These are phyloP conservation scores for Bubalus kerabau DNA, from an alignment of 2,113 vertebrate species.

Conservation along the genomic window DNA sequence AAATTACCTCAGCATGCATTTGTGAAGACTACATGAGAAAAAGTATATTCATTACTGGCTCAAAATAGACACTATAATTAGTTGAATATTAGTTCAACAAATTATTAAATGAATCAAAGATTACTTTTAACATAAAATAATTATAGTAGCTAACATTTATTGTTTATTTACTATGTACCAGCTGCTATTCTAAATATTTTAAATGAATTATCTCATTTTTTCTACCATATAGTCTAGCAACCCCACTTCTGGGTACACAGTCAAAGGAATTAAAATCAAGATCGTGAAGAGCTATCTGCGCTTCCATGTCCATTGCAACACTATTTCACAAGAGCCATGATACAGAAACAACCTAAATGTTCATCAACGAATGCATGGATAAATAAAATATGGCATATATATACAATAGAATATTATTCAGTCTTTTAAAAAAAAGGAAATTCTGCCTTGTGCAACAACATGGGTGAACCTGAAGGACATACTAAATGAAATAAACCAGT, in stretches of 20 bases:
- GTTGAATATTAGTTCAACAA: not conserved
- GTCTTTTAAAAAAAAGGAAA: not conserved
- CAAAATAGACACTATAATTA: not conserved
- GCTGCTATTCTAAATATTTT: not conserved
- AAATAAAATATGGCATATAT: not conserved
- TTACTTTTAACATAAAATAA: slow-evolving; percentile 36
- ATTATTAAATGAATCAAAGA: not conserved
- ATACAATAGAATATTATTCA: not conserved
- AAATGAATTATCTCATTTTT: not conserved
- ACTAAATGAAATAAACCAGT: not conserved
- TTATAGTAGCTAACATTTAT: not conserved
- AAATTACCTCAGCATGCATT: not conserved
- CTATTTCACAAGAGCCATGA: not conserved
- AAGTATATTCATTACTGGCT: not conserved
- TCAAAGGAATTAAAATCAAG: not conserved
- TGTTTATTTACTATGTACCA: slow-evolving; percentile 15
- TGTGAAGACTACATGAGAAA: not conserved
- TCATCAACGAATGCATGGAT: not conserved
- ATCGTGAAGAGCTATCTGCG: not conserved
- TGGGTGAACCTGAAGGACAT: not conserved
- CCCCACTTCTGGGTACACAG: not conserved
- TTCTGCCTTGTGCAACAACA: not conserved
- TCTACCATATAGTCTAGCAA: not conserved
- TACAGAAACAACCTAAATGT: not conserved
- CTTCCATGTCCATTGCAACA: not conserved